Conservation (phyloP, 1,140 invertebrate species). For the Teleopsis dalmanni region DNA sequence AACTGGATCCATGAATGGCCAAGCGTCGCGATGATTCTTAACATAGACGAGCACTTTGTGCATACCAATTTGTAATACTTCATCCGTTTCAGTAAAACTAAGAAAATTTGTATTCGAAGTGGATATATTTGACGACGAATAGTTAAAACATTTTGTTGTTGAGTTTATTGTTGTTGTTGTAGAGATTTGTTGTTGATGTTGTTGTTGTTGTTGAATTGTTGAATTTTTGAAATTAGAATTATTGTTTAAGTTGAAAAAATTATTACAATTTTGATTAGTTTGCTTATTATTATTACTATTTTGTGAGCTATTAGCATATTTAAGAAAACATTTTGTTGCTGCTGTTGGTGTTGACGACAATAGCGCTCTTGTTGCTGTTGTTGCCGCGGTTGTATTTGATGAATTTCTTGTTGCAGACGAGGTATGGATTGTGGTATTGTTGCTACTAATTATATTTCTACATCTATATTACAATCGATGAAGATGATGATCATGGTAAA, state of each 20-base stretch:
- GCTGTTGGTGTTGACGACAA: not conserved
- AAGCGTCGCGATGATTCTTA: slow-evolving; percentile 79
- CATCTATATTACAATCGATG: too few relatives aligned
- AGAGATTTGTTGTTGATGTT: slow-evolving; percentile 12
- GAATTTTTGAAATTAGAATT: slow-evolving; percentile 12
- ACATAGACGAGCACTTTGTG: slow-evolving; percentile 79
- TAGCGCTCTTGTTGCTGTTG: slow-evolving; percentile 26
- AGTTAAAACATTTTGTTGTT: slow-evolving; percentile 7
- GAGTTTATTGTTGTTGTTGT: not conserved
- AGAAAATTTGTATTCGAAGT: slow-evolving; percentile 43
- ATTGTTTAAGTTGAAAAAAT: slow-evolving; percentile 16
- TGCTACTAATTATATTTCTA: slow-evolving; percentile 43
- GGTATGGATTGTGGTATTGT: slow-evolving; percentile 31
- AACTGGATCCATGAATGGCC: slow-evolving; percentile 86
- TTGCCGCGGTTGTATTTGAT: not conserved
- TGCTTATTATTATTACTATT: slow-evolving; percentile 5
- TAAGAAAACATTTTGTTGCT: slow-evolving; percentile 3
- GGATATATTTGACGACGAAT: slow-evolving; percentile 35
- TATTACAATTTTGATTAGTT: slow-evolving; percentile 8
- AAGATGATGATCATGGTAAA: too few relatives aligned
- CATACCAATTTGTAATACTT: slow-evolving; percentile 79
- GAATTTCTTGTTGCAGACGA: slow-evolving; percentile 3
- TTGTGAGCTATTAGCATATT: slow-evolving; percentile 12
- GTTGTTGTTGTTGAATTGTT: slow-evolving; percentile 18
- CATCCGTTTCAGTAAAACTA: slow-evolving; percentile 69